Conservation (phyloP, 1,140 invertebrate species). For the Trinorchestia longiramus region DNA sequence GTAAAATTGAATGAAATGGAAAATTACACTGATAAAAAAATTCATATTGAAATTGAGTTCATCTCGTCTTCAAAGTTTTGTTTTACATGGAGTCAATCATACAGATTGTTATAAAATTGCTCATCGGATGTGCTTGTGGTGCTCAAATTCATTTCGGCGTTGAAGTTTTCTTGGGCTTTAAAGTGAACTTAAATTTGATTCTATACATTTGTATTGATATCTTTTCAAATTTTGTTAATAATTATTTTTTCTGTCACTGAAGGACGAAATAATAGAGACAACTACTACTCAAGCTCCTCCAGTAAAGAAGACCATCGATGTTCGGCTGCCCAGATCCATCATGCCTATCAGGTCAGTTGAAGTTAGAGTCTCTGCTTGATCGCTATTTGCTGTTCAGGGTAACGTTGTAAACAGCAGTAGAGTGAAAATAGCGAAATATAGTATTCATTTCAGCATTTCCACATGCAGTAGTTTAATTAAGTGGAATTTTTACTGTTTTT, state of each 20-base stretch:
- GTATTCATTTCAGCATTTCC: not conserved
- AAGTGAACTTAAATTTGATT: not conserved
- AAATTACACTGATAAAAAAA: too few species aligned
- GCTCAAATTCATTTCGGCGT: too few species aligned
- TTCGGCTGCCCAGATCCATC: conserved; percentile 75
- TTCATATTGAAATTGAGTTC: too few species aligned
- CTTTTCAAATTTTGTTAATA: not conserved
- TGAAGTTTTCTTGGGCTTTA: too few species aligned
- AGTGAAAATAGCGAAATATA: not conserved
- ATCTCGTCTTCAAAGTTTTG: too few species aligned
- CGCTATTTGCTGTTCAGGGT: not conserved
- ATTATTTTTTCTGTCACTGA: not conserved
- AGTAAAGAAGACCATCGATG: conserved; percentile 15
- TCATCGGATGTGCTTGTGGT: too few species aligned
- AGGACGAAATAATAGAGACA: not conserved
- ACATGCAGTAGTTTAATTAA: not conserved
- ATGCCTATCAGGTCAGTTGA: conserved; percentile 71
- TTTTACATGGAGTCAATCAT: too few species aligned
- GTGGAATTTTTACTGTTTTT: not conserved
- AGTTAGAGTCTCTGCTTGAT: not conserved
- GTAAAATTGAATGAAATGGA: too few species aligned
- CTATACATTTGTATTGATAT: not conserved
- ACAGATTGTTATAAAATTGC: too few species aligned
- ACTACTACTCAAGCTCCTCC: conserved; percentile 1
- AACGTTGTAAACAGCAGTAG: not conserved